These are phyloP conservation scores for Teleopsis dalmanni DNA, from an alignment of 1,140 invertebrate species.

Conservation along the genomic window DNA sequence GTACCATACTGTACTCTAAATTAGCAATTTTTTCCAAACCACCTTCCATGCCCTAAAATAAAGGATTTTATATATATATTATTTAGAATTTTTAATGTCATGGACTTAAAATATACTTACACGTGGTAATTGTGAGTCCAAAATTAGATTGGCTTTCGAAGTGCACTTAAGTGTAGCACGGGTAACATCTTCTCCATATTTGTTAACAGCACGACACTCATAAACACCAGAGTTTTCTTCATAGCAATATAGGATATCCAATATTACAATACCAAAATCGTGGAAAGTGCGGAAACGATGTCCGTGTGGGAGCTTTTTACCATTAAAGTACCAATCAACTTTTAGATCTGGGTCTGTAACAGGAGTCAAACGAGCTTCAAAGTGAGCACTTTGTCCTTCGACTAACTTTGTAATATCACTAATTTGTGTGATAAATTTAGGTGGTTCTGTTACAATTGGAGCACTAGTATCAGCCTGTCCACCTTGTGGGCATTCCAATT, in stretches of 20 bases:
- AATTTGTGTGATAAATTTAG: slow-evolving; percentile 85
- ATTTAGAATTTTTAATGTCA: background rate
- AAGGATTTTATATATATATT: slow-evolving; percentile 2
- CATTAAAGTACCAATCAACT: slow-evolving; percentile 93
- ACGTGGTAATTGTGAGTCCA: slow-evolving; percentile 89
- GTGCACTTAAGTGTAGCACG: slow-evolving; percentile 77
- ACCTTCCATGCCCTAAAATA: slow-evolving; percentile 77
- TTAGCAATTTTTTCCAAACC: slow-evolving; percentile 86
- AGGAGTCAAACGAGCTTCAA: slow-evolving; percentile 84
- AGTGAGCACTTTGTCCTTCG: slow-evolving; percentile 90
- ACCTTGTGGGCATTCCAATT: slow-evolving; percentile 65
- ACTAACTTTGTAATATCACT: slow-evolving; percentile 70
- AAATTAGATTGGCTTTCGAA: slow-evolving; percentile 84
- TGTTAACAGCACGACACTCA: slow-evolving; percentile 86
- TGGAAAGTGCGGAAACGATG: slow-evolving; percentile 94
- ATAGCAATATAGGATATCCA: slow-evolving; percentile 94
- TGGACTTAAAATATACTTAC: slow-evolving; percentile 42
- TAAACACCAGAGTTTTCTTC: slow-evolving; percentile 93
- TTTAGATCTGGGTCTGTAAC: slow-evolving; percentile 86
- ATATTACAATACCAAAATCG: slow-evolving; percentile 92
- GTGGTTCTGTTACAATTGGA: slow-evolving; percentile 69
- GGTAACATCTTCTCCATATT: slow-evolving; percentile 82
- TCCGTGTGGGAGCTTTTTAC: slow-evolving; percentile 82
- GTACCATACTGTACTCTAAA: slow-evolving; percentile 78
- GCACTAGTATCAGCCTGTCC: slow-evolving; percentile 54